Conservation (phyloP, 2,888 invertebrate species). For the Aphodius sticticus region DNA sequence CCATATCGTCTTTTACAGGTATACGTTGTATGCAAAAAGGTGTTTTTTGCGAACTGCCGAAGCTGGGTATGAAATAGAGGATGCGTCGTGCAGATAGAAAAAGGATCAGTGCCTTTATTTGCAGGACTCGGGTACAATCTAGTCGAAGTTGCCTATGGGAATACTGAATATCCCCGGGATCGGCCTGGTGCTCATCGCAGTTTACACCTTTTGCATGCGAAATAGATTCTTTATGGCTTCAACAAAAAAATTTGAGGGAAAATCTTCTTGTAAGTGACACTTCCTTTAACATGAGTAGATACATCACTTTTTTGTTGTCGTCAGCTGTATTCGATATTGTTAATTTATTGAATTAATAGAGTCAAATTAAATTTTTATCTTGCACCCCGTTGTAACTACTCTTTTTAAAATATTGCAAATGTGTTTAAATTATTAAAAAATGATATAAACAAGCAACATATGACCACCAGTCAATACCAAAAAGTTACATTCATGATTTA, state of each 20-base stretch:
- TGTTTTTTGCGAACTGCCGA: background rate
- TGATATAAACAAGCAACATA: too few species aligned
- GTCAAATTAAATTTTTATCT: too few species aligned
- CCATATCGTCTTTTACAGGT: background rate
- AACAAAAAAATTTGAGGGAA: background rate
- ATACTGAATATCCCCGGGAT: constrained; percentile 9
- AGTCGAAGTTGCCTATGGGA: constrained; percentile 20
- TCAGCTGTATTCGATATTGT: too few species aligned
- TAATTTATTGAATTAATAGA: too few species aligned
- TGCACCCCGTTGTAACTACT: too few species aligned
- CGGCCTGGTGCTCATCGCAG: background rate
- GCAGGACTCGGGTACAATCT: constrained; percentile 10
- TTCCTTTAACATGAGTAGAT: background rate
- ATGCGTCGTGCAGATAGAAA: background rate
- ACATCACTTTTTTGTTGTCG: too few species aligned
- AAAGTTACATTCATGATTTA: too few species aligned
- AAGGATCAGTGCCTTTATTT: constrained; percentile 14
- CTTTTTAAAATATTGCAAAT: too few species aligned
- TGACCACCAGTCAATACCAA: too few species aligned
- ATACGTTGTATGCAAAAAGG: background rate
- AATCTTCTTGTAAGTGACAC: background rate
- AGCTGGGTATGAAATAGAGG: background rate
- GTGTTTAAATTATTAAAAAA: too few species aligned
- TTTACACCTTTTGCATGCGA: constrained; percentile 16
- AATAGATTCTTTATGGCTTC: background rate